A percentile compares a stretch with the other conserved stretches of the same genome.
Evolutionary conservation across 37 sponge, comb jelly and placozoan genomes (phyloP).

Genomic region (Theonella swinhoei): DNA sequence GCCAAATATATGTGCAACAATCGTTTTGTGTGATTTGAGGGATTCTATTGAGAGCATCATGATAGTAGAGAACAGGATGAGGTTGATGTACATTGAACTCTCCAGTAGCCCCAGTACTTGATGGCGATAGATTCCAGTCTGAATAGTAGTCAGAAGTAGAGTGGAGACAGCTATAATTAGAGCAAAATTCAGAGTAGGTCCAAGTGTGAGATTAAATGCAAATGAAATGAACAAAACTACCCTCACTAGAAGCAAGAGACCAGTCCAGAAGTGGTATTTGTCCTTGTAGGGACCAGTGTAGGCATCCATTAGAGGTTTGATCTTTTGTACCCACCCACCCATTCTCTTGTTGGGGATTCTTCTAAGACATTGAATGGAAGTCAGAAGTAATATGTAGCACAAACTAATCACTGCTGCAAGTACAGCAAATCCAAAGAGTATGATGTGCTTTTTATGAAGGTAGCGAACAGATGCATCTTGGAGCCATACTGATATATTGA

Average conservation of each 20-base stretch:
- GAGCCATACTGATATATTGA: neutral
- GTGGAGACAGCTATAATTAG: neutral
- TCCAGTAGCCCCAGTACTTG: neutral
- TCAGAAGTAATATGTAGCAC: conserved; percentile 6
- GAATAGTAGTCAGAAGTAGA: neutral
- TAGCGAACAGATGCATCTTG: conserved; percentile 32
- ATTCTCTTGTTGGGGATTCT: neutral
- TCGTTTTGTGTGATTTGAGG: neutral
- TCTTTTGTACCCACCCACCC: neutral
- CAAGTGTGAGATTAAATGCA: neutral
- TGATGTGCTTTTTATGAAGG: conserved; percentile 18
- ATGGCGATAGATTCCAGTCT: neutral
- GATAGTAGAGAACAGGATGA: neutral
- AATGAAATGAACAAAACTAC: neutral
- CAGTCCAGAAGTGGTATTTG: conserved; percentile 34
- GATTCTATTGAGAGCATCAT: neutral
- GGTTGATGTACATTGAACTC: neutral
- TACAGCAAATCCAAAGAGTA: conserved; percentile 8
- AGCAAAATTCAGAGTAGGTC: neutral
- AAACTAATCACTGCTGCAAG: neutral
- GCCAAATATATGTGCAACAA: neutral
- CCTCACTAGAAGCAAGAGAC: neutral
- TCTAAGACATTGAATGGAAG: conserved; percentile 9
- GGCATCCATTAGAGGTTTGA: conserved; percentile 24
- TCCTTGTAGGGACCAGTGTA: conserved; percentile 22